Conservation (phyloP, 2,888 invertebrate species). For the Trilocha varians region DNA sequence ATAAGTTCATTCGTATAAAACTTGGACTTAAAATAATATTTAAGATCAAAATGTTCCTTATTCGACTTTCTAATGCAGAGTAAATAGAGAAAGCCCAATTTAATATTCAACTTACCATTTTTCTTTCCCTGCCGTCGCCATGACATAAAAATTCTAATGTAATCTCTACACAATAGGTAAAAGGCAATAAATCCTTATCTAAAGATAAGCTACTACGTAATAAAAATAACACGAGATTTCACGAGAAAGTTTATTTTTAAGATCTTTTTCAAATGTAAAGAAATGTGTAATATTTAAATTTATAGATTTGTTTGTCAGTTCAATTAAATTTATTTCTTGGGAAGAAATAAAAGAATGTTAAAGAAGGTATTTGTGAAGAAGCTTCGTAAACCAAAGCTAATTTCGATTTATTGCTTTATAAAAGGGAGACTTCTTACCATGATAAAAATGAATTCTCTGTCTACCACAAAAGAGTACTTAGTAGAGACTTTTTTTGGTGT, state of each 20-base stretch:
- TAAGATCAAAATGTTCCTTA: neutral
- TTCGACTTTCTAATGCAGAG: slow-evolving; percentile 9
- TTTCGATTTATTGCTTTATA: too few species aligned
- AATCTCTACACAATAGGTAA: slow-evolving; percentile 25
- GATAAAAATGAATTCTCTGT: too few species aligned
- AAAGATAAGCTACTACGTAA: slow-evolving; percentile 34
- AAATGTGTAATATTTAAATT: neutral
- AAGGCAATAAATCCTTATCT: slow-evolving; percentile 40
- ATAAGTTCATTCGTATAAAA: too few species aligned
- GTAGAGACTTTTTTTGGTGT: too few species aligned
- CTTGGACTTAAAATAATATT: neutral
- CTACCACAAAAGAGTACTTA: too few species aligned
- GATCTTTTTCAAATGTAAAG: neutral
- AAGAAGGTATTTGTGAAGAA: too few species aligned
- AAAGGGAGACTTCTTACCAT: too few species aligned
- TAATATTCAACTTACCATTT: slow-evolving; percentile 21
- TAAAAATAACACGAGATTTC: slow-evolving; percentile 4
- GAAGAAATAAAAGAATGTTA: too few species aligned
- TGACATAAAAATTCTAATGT: slow-evolving; percentile 25
- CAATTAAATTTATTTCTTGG: too few species aligned
- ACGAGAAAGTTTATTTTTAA: neutral
- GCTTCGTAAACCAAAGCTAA: too few species aligned
- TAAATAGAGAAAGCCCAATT: slow-evolving; percentile 19
- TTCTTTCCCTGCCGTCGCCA: slow-evolving; percentile 16
- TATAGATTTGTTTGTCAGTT: too few species aligned